These are phyloP conservation scores for Acanthurus tractus DNA, from an alignment of 2,797 vertebrate species.

Conservation along the genomic window DNA sequence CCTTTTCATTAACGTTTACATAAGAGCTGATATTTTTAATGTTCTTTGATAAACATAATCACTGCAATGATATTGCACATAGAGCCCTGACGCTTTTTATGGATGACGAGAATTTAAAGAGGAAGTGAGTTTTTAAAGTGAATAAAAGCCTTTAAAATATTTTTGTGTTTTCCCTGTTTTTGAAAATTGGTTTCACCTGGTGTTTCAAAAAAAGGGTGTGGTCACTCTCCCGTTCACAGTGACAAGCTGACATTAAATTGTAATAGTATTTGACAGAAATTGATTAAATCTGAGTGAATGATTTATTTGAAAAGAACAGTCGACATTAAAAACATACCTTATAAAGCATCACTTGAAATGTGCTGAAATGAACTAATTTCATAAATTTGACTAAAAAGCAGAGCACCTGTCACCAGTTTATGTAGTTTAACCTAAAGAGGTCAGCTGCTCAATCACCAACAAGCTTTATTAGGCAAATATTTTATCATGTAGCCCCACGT, in stretches of 20 bases:
- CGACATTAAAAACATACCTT: not conserved
- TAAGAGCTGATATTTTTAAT: conserved; percentile 56
- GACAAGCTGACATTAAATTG: not conserved
- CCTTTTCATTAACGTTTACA: conserved; percentile 73
- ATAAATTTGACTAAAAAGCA: not conserved
- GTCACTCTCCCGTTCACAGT: not conserved
- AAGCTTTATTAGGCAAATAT: not conserved
- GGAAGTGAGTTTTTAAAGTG: conserved; percentile 81
- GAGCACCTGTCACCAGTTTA: not conserved
- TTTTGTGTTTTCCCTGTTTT: not conserved
- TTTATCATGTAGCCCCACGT: not conserved
- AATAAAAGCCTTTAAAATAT: conserved; percentile 83
- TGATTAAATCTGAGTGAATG: not conserved
- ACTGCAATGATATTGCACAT: conserved; percentile 84
- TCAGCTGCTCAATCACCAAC: not conserved
- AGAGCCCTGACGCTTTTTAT: conserved; percentile 75
- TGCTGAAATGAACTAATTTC: not conserved
- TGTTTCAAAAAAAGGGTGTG: not conserved
- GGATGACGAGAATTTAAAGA: conserved; percentile 68
- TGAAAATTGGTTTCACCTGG: not conserved
- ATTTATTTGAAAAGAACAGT: not conserved
- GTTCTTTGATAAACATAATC: conserved; percentile 75
- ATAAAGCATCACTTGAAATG: not conserved
- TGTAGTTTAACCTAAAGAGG: not conserved
- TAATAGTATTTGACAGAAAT: not conserved